Evolutionary conservation across 2,888 invertebrate species (phyloP).

Genomic region (Caenorhabditis imperialis): DNA sequence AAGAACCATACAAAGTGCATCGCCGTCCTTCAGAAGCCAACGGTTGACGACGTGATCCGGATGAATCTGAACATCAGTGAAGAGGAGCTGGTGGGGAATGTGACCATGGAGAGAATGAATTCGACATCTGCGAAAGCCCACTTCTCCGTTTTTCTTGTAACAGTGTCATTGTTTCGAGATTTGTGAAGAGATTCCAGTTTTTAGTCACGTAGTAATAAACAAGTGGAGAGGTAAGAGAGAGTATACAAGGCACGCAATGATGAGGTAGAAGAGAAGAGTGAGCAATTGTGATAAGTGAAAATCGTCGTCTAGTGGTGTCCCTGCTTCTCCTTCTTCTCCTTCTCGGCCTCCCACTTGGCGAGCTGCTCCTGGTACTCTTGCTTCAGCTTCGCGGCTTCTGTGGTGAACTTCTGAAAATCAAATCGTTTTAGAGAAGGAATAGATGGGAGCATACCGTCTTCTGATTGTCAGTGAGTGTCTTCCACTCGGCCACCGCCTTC

Average conservation of each 20-base stretch:
- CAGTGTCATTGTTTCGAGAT: neutral
- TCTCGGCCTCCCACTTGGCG: slow-evolving; percentile 22
- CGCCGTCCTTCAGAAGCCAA: neutral
- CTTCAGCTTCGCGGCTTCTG: slow-evolving; percentile 26
- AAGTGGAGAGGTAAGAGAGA: slow-evolving; percentile 2
- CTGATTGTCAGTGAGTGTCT: slow-evolving; percentile 10
- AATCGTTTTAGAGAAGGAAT: no score
- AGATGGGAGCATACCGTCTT: slow-evolving; percentile 34
- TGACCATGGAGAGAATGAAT: slow-evolving; percentile 2
- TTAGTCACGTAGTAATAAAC: no score
- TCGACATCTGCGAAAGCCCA: neutral
- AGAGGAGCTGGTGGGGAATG: neutral
- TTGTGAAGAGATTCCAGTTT: no score
- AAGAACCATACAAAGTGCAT: slow-evolving; percentile 21
- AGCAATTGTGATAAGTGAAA: neutral
- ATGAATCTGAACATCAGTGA: slow-evolving; percentile 17
- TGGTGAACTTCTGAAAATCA: slow-evolving; percentile 21
- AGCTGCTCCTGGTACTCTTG: slow-evolving; percentile 23
- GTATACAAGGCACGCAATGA: no score
- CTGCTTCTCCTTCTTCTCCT: slow-evolving; percentile 8
- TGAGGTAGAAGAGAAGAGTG: no score
- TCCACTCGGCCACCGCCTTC: slow-evolving; percentile 31
- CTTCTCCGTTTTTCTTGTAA: neutral
- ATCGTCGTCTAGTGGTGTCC: neutral
- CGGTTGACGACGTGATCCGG: slow-evolving; percentile 19